Percentiles rank a stretch among this genome's conserved stretches.
Evolutionary conservation across 2,113 vertebrate species (phyloP).

Genomic region (Coptodon bakossiorum): DNA sequence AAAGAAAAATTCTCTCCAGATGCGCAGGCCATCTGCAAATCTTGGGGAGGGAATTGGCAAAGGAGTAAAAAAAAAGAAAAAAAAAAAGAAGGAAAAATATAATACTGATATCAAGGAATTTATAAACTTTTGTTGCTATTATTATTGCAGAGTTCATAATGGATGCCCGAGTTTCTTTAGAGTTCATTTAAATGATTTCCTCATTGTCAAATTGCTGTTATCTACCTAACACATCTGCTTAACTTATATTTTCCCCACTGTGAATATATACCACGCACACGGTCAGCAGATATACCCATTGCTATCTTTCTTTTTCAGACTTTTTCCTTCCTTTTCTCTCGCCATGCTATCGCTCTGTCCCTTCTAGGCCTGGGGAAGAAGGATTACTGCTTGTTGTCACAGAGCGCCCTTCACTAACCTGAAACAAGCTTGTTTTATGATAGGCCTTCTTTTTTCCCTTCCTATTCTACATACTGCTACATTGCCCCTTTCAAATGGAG

Average conservation of each 20-base stretch:
- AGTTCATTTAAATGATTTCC: neutral
- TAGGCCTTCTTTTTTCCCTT: constrained; percentile 1
- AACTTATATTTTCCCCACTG: neutral
- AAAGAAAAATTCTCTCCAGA: constrained; percentile 22
- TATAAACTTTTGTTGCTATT: neutral
- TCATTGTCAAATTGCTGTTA: neutral
- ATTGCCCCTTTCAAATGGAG: constrained; percentile 47
- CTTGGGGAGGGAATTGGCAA: neutral
- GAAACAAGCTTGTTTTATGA: constrained; percentile 50
- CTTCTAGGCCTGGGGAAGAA: constrained; percentile 9
- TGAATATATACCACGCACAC: neutral
- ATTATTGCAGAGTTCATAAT: neutral
- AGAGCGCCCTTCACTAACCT: constrained; percentile 25
- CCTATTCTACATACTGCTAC: constrained; percentile 35
- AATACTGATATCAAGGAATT: neutral
- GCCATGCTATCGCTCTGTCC: constrained; percentile 6
- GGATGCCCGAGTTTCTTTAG: neutral
- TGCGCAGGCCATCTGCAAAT: constrained; percentile 12
- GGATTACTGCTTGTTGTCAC: constrained; percentile 44
- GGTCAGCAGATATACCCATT: neutral
- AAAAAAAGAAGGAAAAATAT: neutral
- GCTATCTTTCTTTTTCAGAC: neutral
- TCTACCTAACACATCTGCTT: neutral
- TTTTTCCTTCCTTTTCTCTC: neutral
- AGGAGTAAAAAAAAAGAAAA: neutral